A percentile compares a stretch with the other conserved stretches of the same genome.
phyloP scores from a whole-genome alignment of 1,140 invertebrate species.

The Drosophila novamexicana region DNA sequence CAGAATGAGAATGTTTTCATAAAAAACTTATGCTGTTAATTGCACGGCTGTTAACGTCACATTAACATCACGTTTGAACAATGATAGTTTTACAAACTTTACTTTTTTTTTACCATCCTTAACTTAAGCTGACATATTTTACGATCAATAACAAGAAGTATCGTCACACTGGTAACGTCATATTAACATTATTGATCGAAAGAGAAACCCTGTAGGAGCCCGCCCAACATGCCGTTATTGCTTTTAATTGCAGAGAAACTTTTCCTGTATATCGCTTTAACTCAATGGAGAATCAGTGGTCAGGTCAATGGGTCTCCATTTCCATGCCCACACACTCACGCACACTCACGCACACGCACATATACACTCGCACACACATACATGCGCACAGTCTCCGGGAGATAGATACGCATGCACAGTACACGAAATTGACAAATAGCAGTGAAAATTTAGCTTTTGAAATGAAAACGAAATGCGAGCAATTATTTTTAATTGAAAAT shows the following conservation, averaged over 20 bases:
- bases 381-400: background rate
- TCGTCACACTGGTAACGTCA: background rate
- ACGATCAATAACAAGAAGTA: background rate
- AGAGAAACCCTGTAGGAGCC: no score
- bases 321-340: slow-evolving; percentile 21
- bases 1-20: no score
- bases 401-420: slow-evolving; percentile 36
- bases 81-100: background rate
- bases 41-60: background rate
- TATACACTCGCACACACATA: background rate
- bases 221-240: background rate
- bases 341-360: background rate
- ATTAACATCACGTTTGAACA: background rate
- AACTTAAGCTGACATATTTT: no score
- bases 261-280: background rate
- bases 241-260: slow-evolving; percentile 2
- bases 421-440: slow-evolving; percentile 73
- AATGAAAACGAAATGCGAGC: slow-evolving; percentile 75
- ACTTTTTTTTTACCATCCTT: no score
- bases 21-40: no score
- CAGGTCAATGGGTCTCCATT: slow-evolving; percentile 41
- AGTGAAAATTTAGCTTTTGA: slow-evolving; percentile 60
- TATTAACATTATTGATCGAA: background rate
- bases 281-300: slow-evolving; percentile 32
- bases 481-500: slow-evolving; percentile 83